Evolutionary conservation across 2,888 invertebrate genomes (phyloP).

Genomic region (Nomada fucata): DNA sequence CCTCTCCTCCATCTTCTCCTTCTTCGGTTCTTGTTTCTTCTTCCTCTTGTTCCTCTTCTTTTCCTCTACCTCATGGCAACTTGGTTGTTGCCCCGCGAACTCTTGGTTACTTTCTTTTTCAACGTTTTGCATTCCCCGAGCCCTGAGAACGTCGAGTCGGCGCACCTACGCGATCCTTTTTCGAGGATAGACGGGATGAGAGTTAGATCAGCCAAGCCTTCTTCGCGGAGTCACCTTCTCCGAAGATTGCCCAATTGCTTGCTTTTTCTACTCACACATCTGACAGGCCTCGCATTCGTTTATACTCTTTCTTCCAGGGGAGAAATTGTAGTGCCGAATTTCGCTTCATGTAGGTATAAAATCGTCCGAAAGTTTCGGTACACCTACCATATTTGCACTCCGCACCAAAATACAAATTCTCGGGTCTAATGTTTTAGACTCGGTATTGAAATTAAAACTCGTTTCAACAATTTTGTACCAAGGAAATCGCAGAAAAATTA

Average conservation of each 20-base stretch:
- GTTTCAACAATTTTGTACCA: too few species aligned
- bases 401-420: too few species aligned
- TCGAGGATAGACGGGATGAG: slow-evolving; percentile 43
- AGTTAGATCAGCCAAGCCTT: slow-evolving; percentile 31
- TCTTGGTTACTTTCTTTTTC: slow-evolving; percentile 77
- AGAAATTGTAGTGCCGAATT: too few species aligned
- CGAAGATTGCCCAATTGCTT: slow-evolving; percentile 14
- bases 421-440: too few species aligned
- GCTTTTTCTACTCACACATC: slow-evolving; percentile 11
- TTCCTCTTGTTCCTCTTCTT: slow-evolving; percentile 64
- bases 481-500: too few species aligned
- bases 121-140: slow-evolving; percentile 81
- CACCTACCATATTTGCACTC: too few species aligned
- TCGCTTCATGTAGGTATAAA: too few species aligned
- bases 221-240: not conserved
- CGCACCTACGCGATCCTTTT: slow-evolving; percentile 72
- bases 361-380: too few species aligned
- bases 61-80: slow-evolving; percentile 70
- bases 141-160: slow-evolving; percentile 78
- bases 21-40: slow-evolving; percentile 50
- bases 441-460: too few species aligned
- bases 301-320: too few species aligned
- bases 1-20: slow-evolving; percentile 48
- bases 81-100: slow-evolving; percentile 79
- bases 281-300: too few species aligned